Base-by-base conservation (phyloP, 1,140 invertebrate species). In the Homalodisca vitripennis region DNA sequence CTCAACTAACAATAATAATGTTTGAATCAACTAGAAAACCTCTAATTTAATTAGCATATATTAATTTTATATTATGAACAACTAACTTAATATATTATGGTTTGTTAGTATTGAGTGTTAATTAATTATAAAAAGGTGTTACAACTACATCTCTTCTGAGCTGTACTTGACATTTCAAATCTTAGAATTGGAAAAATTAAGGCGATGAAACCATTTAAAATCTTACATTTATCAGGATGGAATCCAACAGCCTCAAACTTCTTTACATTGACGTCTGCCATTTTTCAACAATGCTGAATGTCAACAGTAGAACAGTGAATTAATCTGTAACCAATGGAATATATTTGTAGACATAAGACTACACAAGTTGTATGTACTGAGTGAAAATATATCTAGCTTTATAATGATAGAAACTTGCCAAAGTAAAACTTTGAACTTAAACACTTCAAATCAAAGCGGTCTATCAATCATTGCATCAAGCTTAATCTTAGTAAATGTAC, bases 161-260 rank as follows among this genome's bases (percentile, higher is more conserved):
- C 57, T 13, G 41, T 24, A 70, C 20, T 46, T 32, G 26, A 26
- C 48, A 70, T 22, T 13, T 63, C 60, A 34, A 60, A 14, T 70
- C 29, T 24, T 48, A 63, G 12, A n/a, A n/a, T n/a, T n/a, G n/a
- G n/a, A n/a, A n/a, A n/a, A n/a, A n/a, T n/a, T n/a, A n/a, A n/a
- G n/a, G n/a, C n/a, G n/a, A n/a, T n/a, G n/a, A n/a, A n/a, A n/a
- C n/a, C n/a, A n/a, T n/a, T n/a, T n/a, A 48, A 22, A 17, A 72
- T 77, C 78, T 79, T 76, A 84, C 82, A 84, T 77, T 83, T 83
- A 30, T 83, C 82, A 0, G 82, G 79, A 74, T 79, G 79, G 68
- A 83, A 84, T 70, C 82, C 80, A 31, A 60, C 17, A 12, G 64
- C 57, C 66, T 62, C 63, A 70, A 72, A 70, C 32, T 76, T 76